Base-by-base conservation (phyloP, 2,113 vertebrate genomes). In the Oreochromis aureus region DNA sequence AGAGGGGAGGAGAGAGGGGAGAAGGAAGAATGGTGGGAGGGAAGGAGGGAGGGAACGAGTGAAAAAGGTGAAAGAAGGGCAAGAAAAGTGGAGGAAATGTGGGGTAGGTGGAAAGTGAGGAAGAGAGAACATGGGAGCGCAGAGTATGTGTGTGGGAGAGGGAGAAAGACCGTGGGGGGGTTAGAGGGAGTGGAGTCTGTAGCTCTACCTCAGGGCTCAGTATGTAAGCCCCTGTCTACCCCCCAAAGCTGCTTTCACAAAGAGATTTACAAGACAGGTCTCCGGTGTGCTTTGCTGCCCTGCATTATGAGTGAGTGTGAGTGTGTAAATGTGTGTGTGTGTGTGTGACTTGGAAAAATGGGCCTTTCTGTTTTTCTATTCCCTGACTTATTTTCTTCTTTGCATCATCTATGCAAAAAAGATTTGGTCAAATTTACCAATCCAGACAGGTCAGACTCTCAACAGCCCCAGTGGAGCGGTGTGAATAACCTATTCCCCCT, bases 191-290 rank as follows among this genome's bases (percentile, higher is more conserved):
- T 92, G 91, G 93, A 91, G 94, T 91, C 90, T 95, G 92, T 86
- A 92, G 91, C 91, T 94, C 93, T 94, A 94, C 95, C 93, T 96
- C 94, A 87, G 93, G 95, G 95, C 95, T 96, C 93, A 96, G 94
- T 94, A 69, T 94, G 91, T 96, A 96, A 96, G 95, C 95, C 94
- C 94, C 94, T 95, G 95, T 96, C 94, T 96, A 94, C 95, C 94
- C 94, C 95, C 95, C 95, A 96, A 97, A 96, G 96, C 96, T 96
- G 94, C 96, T 95, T 96, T 96, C 95, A 96, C 95, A 96, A 96
- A 96, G 94, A 97, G 95, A 96, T 96, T 96, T 96, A 97, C 96
- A 96, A 96, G 95, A 96, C 96, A 96, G 95, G 93, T 96, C 95
- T 96, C 94, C 89, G 92, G 94, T 95, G 95, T 91, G 92, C 93